Conservation (phyloP, 2,797 vertebrate genomes). For the Bucorvus abyssinicus region DNA sequence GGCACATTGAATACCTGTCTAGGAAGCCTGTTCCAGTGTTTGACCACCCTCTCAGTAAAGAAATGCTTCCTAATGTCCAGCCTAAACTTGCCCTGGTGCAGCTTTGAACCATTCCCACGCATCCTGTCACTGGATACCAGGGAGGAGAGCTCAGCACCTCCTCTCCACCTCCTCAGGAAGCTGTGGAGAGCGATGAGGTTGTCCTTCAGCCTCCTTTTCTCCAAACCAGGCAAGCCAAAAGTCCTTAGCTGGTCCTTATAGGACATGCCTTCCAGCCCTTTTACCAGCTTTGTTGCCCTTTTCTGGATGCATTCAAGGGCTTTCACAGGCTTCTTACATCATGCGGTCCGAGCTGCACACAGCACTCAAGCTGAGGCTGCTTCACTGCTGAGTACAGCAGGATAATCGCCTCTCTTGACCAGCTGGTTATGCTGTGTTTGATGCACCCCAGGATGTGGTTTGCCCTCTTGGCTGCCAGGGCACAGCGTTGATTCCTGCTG, state of each 20-base stretch:
- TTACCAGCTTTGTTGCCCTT: neutral
- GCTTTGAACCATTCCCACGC: neutral
- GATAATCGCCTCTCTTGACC: accelerated
- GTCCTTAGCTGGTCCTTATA: neutral
- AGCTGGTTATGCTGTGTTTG: neutral
- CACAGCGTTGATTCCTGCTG: neutral
- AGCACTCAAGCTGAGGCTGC: neutral
- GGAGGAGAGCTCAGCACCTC: neutral
- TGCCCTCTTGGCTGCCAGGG: neutral
- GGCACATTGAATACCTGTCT: neutral
- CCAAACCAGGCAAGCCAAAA: neutral
- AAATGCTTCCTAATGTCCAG: neutral
- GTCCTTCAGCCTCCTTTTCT: neutral
- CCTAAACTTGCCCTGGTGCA: neutral
- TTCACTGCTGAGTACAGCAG: neutral
- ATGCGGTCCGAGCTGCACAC: neutral
- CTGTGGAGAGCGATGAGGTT: neutral
- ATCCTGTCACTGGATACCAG: neutral
- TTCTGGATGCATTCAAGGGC: neutral
- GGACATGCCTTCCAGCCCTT: neutral
- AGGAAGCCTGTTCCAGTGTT: neutral
- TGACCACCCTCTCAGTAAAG: neutral
- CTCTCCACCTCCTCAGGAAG: accelerated
- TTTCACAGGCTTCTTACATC: neutral
- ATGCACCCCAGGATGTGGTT: neutral